Evolutionary conservation across 35 echinoderm and acorn worm genomes (phyloP).

Genomic region (Heliocidaris erythrogramma): DNA sequence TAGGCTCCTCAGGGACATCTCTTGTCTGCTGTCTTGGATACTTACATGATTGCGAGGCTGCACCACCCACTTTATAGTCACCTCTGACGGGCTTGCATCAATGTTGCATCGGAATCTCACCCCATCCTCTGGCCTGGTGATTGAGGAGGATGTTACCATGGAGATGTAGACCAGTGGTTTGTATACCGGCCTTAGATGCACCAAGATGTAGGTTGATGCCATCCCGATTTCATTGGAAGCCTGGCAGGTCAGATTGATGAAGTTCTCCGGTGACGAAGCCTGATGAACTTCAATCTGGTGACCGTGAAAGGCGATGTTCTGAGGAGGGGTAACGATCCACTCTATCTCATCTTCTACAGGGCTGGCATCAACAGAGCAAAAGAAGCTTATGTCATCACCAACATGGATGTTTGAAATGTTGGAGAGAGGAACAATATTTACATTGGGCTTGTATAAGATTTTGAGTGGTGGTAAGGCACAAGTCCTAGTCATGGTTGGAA

Average conservation of each 20-base stretch:
- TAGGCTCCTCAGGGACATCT: neutral
- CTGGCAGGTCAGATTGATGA: neutral
- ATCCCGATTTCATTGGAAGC: neutral
- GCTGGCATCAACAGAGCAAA: neutral
- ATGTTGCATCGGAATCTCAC: neutral
- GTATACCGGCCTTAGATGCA: neutral
- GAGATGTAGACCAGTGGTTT: neutral
- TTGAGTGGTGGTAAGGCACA: neutral
- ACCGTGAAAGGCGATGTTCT: neutral
- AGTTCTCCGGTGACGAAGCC: neutral
- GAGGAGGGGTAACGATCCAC: neutral
- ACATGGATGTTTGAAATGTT: neutral
- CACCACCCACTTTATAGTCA: neutral
- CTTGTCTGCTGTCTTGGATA: neutral
- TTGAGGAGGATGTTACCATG: neutral
- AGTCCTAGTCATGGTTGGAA: neutral
- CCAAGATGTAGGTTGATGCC: neutral
- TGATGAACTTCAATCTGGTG: neutral
- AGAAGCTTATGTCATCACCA: constrained; percentile 1
- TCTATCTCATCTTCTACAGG: neutral
- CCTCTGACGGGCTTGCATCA: neutral
- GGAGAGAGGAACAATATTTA: neutral
- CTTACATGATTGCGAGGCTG: neutral
- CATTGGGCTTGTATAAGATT: neutral
- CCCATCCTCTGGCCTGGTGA: neutral